Conservation (phyloP, 2,888 invertebrate genomes). For the Antheraea yamamai region DNA sequence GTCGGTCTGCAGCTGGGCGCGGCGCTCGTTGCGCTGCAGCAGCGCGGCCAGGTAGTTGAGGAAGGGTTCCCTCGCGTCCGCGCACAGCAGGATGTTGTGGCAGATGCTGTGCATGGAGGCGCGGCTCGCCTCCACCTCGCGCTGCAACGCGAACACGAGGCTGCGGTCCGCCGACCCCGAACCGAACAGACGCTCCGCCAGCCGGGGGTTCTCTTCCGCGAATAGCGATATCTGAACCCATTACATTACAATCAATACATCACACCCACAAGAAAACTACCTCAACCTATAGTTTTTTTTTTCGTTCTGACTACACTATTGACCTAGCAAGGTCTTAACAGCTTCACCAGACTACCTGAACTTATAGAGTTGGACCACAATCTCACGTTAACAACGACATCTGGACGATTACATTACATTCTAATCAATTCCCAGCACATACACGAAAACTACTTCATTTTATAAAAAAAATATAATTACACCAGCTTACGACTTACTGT, state of each 20-base stretch:
- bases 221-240: conserved; percentile 86
- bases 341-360: no score
- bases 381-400: no score
- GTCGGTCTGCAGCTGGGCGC: conserved; percentile 95
- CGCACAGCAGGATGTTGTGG: conserved; percentile 91
- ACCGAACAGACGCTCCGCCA: conserved; percentile 87
- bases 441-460: no score
- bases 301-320: no score
- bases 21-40: conserved; percentile 90
- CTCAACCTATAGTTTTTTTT: no score
- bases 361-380: no score
- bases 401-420: no score
- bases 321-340: no score
- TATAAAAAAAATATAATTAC: no score
- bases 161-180: conserved; percentile 84
- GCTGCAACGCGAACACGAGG: conserved; percentile 86
- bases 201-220: conserved; percentile 94
- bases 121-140: conserved; percentile 90
- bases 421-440: no score
- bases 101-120: conserved; percentile 90
- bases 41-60: conserved; percentile 90
- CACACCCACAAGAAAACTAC: background rate
- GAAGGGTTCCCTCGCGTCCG: conserved; percentile 89
- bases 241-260: background rate
- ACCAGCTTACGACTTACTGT: no score